Conservation (phyloP, 2,113 vertebrate species). For the Passerina amoena region DNA sequence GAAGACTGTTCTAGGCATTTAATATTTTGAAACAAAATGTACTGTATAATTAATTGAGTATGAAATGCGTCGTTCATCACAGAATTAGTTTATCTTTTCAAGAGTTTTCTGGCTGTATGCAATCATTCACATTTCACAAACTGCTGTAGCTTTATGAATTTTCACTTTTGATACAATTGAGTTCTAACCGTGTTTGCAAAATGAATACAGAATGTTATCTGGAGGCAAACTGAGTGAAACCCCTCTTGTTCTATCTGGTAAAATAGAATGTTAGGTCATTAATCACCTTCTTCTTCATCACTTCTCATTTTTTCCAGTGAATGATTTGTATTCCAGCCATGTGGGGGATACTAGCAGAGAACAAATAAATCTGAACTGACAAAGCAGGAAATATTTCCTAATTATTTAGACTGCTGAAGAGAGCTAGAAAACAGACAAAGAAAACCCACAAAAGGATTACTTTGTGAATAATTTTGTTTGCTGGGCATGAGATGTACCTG, state of each 20-base stretch:
- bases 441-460: not conserved
- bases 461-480: not conserved
- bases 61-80: conserved; percentile 57
- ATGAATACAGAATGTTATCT: conserved; percentile 68
- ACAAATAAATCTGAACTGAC: conserved; percentile 51
- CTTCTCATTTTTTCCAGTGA: not conserved
- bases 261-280: conserved; percentile 65
- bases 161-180: conserved; percentile 67
- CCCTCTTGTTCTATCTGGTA: conserved; percentile 34
- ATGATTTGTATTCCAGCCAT: conserved; percentile 30
- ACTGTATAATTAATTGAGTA: conserved; percentile 67
- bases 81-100: conserved; percentile 71
- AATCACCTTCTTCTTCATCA: conserved; percentile 61
- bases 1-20: conserved; percentile 51
- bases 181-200: conserved; percentile 58
- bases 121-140: conserved; percentile 69
- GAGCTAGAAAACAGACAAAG: not conserved
- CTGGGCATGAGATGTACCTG: not conserved
- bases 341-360: conserved; percentile 3
- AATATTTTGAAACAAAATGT: conserved; percentile 64
- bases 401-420: conserved; percentile 19
- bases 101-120: conserved; percentile 53
- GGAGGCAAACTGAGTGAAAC: conserved; percentile 53
- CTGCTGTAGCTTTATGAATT: conserved; percentile 57
- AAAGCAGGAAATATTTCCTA: conserved; percentile 45